Evolutionary conservation across 2,888 invertebrate species (phyloP), one percentile per base, ranked within the genome.

Genomic region (Thyatira batis): DNA sequence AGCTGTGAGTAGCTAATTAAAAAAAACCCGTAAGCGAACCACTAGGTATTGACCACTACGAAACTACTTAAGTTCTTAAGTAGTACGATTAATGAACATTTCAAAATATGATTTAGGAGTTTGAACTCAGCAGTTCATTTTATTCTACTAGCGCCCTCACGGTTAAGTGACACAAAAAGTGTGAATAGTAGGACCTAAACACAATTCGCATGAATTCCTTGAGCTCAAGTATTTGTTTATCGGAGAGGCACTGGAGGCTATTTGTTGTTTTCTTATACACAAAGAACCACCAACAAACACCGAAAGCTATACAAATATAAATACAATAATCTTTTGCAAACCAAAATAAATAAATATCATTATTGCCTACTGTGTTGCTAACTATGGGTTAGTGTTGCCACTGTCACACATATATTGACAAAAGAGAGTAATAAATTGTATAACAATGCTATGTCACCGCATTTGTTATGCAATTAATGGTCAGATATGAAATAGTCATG

Each of bases 391-490:
- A 71, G 69, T 81, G 75, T 77, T 75, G 80, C 76, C 72, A 77
- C 67, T 70, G 69, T 69, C 69, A 30, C 13, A 11, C 11, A 33
- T 4, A 1, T 65, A 65, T 65, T 69, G 72, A 89, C 87, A 89
- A 91, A 82, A 80, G 82, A 76, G 76, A 69, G 73, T 78, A 87
- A 91, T 91, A 92, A 91, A 92, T 92, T 79, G 71, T 77, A 78
- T 73, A 78, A 82, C 80, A 85, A 84, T 81, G 73, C 73, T 60
- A 63, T 80, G 87, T 87, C 87, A 83, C 82, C 84, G 84, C 84
- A 85, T 87, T 89, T 82, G 89, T 86, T 85, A 84, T 79, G 87
- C 89, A 89, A 89, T 90, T 88, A 87, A 82, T 82, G 60, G 65
- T 71, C 53, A 58, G 62, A 66, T 66, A 61, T 71, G 17, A 68